Base-by-base conservation (phyloP, 2,888 invertebrate genomes). In the Petrolisthes cinctipes region DNA sequence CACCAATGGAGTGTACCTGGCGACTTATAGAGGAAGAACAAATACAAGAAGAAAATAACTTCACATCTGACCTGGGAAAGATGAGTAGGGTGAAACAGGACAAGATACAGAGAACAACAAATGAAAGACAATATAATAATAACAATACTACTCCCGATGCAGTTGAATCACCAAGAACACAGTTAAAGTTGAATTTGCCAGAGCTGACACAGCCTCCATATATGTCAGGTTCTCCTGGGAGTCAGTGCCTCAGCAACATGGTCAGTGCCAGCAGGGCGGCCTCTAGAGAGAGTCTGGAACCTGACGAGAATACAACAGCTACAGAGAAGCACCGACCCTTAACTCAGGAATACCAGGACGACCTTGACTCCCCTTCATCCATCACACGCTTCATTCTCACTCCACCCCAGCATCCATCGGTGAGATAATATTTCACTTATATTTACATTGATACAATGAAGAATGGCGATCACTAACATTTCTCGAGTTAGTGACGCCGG, bases 211-310 rank as follows among this genome's bases (percentile, higher is more conserved):
- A n/a, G 6, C 71, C 71, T n/a, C 71, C 0, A 1, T 37, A 37
- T 37, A 23, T 23, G 20, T 86, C 87, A 14, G 73, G 51, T 6
- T 87, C 87, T 5, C 84, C 87, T 4, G 80, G 73, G 53, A 84
- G 71, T 37, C 87, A 87, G 81, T 71, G 84, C 14, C 53, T 87
- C 11, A 78, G 71, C 20, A 87, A 87, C 61, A 87, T 87, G 87
- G 81, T 87, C 75, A 51, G 57, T n/a, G 84, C 81, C 20, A 84
- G 79, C 81, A 87, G 75, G 53, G 54, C 61, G 6, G 61, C 81
- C 14, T 87, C 87, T 14, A 79, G 79, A 61, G 82, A 83, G 68
- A 73, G 51, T 11, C 7, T 83, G 61, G 83, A n/a, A 20, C 14
- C 14, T 14, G 71, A n/a, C 71, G 20, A 71, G 71, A 71, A 71